Evolutionary conservation across 2,888 invertebrate species (phyloP).

Genomic region (Pseudanteris insignis): DNA sequence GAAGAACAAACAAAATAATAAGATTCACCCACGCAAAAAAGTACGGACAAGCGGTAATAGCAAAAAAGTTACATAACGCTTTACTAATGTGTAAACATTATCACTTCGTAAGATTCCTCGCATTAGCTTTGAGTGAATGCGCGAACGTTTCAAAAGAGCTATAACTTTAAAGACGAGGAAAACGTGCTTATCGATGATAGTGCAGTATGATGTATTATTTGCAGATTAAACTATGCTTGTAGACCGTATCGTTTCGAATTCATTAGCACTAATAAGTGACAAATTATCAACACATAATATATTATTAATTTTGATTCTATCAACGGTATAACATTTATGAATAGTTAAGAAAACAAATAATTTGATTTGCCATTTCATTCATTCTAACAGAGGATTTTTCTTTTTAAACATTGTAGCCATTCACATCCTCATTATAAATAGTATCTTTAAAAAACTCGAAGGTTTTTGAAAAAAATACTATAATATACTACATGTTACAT

Average conservation of each 20-base stretch:
- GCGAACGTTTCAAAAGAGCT: constrained; percentile 16
- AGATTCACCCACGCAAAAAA: constrained; percentile 29
- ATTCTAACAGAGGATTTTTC: too few species aligned
- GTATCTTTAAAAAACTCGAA: too few species aligned
- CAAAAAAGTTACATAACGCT: constrained; percentile 45
- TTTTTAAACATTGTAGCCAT: too few species aligned
- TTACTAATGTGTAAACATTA: constrained; percentile 38
- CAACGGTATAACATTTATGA: not conserved
- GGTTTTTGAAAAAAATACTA: too few species aligned
- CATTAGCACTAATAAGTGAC: constrained; percentile 3
- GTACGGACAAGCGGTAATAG: constrained; percentile 44
- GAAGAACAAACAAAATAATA: constrained; percentile 30
- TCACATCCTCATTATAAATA: too few species aligned
- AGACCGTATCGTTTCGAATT: constrained; percentile 2
- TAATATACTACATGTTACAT: too few species aligned
- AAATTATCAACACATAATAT: constrained; percentile 10
- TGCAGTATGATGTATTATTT: too few species aligned
- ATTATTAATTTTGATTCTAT: not conserved
- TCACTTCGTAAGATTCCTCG: constrained; percentile 11
- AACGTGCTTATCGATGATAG: too few species aligned
- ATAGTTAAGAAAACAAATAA: not conserved
- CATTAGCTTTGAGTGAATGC: constrained; percentile 16
- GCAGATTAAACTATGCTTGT: not conserved
- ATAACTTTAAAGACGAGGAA: not conserved
- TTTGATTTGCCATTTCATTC: too few species aligned